These are phyloP conservation scores for Heliocidaris erythrogramma DNA, from an alignment of 35 echinoderm and acorn worm genomes.

Conservation along the genomic window DNA sequence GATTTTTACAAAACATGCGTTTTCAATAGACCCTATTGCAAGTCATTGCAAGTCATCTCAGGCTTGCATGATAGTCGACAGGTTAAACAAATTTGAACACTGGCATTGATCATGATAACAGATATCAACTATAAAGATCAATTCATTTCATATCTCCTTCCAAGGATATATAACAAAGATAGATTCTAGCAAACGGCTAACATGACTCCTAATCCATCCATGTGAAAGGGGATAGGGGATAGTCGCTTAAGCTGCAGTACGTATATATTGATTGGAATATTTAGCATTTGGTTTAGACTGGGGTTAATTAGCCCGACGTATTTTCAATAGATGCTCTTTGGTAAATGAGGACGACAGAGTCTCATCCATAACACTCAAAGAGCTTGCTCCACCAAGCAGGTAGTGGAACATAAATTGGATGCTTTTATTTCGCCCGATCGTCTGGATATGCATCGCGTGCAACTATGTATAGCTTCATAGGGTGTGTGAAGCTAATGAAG, in stretches of 20 bases:
- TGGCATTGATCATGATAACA: too few species aligned
- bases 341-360: not conserved
- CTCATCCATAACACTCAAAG: not conserved
- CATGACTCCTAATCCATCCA: not conserved
- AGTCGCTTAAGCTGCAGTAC: not conserved
- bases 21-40: too few species aligned
- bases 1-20: too few species aligned
- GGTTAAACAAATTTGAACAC: too few species aligned
- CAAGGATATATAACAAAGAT: not conserved
- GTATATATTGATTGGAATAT: conserved; percentile 4
- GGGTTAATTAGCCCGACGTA: not conserved
- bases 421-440: not conserved
- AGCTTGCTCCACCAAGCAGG: not conserved
- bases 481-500: too few species aligned
- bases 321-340: not conserved
- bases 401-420: not conserved
- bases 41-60: too few species aligned
- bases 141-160: not conserved
- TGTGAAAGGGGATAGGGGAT: not conserved
- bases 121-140: too few species aligned
- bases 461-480: not conserved
- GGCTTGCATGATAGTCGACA: too few species aligned
- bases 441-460: not conserved
- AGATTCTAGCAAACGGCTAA: not conserved
- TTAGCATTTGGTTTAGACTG: conserved; percentile 2